Base-by-base conservation (phyloP, 2,113 vertebrate species). In the Gopherus flavomarginatus region DNA sequence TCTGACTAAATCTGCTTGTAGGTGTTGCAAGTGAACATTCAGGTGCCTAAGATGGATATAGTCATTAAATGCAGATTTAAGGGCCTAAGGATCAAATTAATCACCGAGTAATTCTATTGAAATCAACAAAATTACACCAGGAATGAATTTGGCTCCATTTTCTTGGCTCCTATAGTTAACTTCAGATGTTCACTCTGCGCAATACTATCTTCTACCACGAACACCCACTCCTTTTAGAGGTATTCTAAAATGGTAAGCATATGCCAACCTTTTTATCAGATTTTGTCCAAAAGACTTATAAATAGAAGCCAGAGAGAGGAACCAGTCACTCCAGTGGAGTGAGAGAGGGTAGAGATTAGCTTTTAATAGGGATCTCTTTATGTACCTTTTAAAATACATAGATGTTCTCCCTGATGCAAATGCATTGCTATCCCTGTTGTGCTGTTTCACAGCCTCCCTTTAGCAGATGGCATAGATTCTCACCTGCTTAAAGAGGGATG, bases 401-500 rank as follows among this genome's bases (percentile, higher is more conserved):
- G 81, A 87, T 81, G 62, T 72, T 56, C 56, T 83, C 4, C 4
- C 9, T 35, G 21, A 10, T 47, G 38, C 88, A 78, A 75, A 92
- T 17, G 79, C 79, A 75, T 82, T 90, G 88, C 85, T 87, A 4
- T 56, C 72, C 69, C 29, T 16, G 54, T 29, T 90, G 83, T 49
- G 89, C 49, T 93, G 69, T 93, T 95, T 95, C 97, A 95, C 90
- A 96, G 78, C 72, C 83, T 88, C 89, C 79, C 88, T 85, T 80
- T 96, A 86, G 94, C 94, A 96, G 88, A 95, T 92, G 94, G 93
- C 91, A 87, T 12, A 86, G 90, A 94, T 95, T 90, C 90, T 96
- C 93, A 96, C 93, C 96, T 95, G 93, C 90, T 95, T 52, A 53
- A 29, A 65, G 88, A 91, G 72, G 86, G 84, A 89, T 69, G 57